Evolutionary conservation across 2,888 invertebrate species (phyloP).

Genomic region (Cyaniris semiargus): DNA sequence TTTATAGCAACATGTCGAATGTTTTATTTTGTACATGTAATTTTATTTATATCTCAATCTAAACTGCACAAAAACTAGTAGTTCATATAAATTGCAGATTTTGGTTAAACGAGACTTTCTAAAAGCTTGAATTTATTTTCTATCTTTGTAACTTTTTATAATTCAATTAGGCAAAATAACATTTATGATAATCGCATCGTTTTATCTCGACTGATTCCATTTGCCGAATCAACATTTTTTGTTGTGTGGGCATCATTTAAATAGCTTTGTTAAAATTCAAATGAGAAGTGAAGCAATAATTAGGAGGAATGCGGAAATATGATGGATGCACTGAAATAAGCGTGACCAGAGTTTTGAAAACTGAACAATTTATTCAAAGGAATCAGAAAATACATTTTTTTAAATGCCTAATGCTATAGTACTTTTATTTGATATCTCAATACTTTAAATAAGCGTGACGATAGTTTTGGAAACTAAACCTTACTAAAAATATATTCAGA

Average conservation of each 20-base stretch:
- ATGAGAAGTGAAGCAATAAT: slow-evolving; percentile 21
- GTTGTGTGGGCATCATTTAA: slow-evolving; percentile 23
- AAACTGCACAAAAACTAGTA: background rate
- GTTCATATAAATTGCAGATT: slow-evolving; percentile 3
- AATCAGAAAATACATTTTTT: background rate
- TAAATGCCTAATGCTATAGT: too few relatives aligned
- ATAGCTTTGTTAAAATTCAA: slow-evolving; percentile 28
- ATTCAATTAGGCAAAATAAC: background rate
- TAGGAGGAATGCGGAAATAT: slow-evolving; percentile 28
- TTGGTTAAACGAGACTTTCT: background rate
- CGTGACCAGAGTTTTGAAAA: background rate
- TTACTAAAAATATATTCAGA: too few relatives aligned
- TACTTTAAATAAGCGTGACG: too few relatives aligned
- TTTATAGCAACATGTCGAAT: too few relatives aligned
- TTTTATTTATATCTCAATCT: background rate
- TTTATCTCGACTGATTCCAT: slow-evolving; percentile 16
- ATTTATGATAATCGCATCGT: slow-evolving; percentile 23
- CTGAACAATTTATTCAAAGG: background rate
- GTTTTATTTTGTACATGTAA: too few relatives aligned
- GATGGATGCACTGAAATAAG: background rate
- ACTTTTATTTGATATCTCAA: too few relatives aligned
- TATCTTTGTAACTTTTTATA: background rate
- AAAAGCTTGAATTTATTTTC: background rate
- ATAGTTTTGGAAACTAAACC: too few relatives aligned
- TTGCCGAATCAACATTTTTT: slow-evolving; percentile 22